Percentiles rank a stretch among this genome's conserved stretches.
Evolutionary conservation across 2,797 vertebrate species (phyloP).

Genomic region (Alca torda): DNA sequence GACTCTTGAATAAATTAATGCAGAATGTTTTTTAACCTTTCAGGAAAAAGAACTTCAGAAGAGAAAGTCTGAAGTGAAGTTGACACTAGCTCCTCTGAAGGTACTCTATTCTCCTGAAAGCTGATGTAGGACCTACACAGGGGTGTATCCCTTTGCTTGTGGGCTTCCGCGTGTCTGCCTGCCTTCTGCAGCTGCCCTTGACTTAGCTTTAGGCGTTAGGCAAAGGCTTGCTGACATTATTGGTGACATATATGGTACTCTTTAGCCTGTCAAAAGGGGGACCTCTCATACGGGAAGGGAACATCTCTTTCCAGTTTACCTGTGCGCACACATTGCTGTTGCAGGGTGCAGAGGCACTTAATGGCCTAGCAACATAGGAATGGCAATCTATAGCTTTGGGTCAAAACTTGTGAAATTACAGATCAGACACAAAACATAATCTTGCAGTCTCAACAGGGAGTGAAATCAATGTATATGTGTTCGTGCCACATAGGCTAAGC

Average conservation of each 20-base stretch:
- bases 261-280: background rate
- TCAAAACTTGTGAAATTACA: background rate
- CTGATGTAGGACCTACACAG: background rate
- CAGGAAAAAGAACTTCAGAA: slow-evolving; percentile 80
- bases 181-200: background rate
- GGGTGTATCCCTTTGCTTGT: background rate
- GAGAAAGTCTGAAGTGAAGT: slow-evolving; percentile 63
- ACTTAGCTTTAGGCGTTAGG: background rate
- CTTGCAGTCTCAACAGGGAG: background rate
- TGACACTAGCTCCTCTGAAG: slow-evolving; percentile 81
- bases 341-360: background rate
- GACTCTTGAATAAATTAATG: background rate
- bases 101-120: slow-evolving; percentile 48
- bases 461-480: background rate
- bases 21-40: background rate
- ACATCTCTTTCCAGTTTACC: background rate
- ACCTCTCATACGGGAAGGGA: background rate
- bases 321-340: rapidly evolving
- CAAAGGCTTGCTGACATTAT: background rate
- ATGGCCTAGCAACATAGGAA: background rate
- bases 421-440: background rate
- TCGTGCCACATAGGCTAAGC: slow-evolving; percentile 77
- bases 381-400: background rate
- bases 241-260: background rate
- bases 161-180: background rate